These are phyloP conservation scores for Drosophila prolongata DNA, from an alignment of 2,888 invertebrate genomes.

Conservation along the genomic window DNA sequence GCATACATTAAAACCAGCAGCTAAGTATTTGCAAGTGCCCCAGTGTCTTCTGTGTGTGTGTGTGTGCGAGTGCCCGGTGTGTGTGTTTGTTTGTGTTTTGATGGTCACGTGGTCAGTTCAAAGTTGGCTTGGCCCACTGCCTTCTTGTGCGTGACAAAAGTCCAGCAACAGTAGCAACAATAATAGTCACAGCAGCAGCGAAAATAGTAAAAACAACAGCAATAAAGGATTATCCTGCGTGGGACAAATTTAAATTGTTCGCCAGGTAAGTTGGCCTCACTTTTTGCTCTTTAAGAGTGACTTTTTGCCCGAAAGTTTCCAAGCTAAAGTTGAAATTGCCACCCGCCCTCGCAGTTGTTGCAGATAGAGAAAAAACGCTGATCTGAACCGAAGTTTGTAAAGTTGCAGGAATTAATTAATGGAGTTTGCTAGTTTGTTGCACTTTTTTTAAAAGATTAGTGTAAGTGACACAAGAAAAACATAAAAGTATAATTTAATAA, in stretches of 20 bases:
- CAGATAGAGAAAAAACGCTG: constrained; percentile 16
- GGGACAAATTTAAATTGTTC: constrained; percentile 55
- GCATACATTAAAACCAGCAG: constrained; percentile 59
- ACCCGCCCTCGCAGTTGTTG: constrained; percentile 12
- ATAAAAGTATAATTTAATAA: not conserved
- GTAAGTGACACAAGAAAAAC: not conserved
- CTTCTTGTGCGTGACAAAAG: constrained; percentile 75
- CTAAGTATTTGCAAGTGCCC: constrained; percentile 35
- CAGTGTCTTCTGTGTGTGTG: constrained; percentile 31
- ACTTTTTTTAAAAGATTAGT: not conserved
- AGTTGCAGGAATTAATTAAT: not conserved
- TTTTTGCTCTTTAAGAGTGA: constrained; percentile 41
- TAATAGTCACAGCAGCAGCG: constrained; percentile 16
- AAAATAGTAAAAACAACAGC: constrained; percentile 29
- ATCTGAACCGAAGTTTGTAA: not conserved
- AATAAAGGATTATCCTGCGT: constrained; percentile 60
- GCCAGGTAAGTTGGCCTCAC: constrained; percentile 60
- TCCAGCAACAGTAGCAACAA: constrained; percentile 24
- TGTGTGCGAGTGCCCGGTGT: constrained; percentile 16
- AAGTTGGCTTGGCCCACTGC: constrained; percentile 60
- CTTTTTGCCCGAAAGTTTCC: constrained; percentile 30
- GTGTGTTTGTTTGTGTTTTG: constrained; percentile 35
- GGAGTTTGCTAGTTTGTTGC: not conserved
- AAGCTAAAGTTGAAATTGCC: constrained; percentile 34
- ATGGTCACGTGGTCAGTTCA: constrained; percentile 72